A percentile compares a stretch with the other conserved stretches of the same genome.
phyloP scores from a whole-genome alignment of 2,113 vertebrate genomes.

The Halcyon malimbica region DNA sequence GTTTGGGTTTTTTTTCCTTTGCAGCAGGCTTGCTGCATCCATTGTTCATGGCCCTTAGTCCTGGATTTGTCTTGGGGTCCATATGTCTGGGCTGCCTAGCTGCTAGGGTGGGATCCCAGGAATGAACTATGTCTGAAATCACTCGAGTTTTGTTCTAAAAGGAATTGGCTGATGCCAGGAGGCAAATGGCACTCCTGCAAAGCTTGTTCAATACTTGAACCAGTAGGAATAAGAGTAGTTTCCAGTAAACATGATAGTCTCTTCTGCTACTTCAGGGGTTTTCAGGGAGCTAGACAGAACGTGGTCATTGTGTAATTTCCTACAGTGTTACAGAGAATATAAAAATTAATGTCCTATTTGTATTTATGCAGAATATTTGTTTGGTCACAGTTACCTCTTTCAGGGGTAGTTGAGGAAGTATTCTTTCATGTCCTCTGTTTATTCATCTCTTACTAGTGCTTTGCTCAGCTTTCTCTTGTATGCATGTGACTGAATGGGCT shows the following conservation, averaged over 20 bases:
- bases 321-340: not conserved
- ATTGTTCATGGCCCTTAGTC: not conserved
- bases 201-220: not conserved
- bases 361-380: not conserved
- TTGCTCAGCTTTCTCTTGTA: not conserved
- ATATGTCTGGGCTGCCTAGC: not conserved
- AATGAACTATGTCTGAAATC: not conserved
- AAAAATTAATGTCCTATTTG: not conserved
- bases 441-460: not conserved
- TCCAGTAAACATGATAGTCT: not conserved
- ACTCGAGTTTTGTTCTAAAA: not conserved
- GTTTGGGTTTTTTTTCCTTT: not conserved
- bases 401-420: not conserved
- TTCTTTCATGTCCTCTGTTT: not conserved
- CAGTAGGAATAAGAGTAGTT: not conserved
- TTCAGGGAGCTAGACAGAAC: not conserved
- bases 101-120: not conserved
- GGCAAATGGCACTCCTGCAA: not conserved
- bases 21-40: not conserved
- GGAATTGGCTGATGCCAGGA: not conserved
- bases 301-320: not conserved
- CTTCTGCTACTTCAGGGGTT: not conserved
- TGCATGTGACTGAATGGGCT: conserved; percentile 1
- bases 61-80: not conserved
- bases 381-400: not conserved